Evolutionary conservation across 2,888 invertebrate species (phyloP).

Genomic region (Epiblema foenella): DNA sequence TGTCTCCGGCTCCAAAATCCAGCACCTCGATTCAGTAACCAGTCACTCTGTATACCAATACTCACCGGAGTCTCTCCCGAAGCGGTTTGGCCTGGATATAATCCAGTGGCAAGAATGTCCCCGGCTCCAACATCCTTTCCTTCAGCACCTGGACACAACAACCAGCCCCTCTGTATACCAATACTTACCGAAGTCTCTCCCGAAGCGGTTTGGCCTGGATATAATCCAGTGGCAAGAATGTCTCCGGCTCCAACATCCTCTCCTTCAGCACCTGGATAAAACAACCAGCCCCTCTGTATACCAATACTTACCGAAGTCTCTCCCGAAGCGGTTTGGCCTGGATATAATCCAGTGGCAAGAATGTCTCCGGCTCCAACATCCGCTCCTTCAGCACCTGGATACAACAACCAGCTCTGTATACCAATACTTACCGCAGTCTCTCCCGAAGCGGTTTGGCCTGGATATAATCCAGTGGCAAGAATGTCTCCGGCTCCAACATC

Average conservation of each 20-base stretch:
- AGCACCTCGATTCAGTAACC: slow-evolving; percentile 97
- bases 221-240: slow-evolving; percentile 98
- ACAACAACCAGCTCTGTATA: slow-evolving; percentile 97
- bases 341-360: slow-evolving; percentile 97
- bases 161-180: too few species aligned
- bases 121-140: slow-evolving; percentile 98
- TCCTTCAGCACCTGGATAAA: too few species aligned
- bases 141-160: slow-evolving; percentile 98
- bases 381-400: slow-evolving; percentile 98
- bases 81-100: slow-evolving; percentile 98
- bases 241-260: slow-evolving; percentile 99
- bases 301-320: slow-evolving; percentile 88
- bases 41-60: too few species aligned
- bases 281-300: too few species aligned
- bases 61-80: slow-evolving; percentile 93
- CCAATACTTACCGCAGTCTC: slow-evolving; percentile 91
- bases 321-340: slow-evolving; percentile 98
- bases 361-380: slow-evolving; percentile 99
- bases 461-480: slow-evolving; percentile 97
- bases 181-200: slow-evolving; percentile 93
- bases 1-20: slow-evolving; percentile 98
- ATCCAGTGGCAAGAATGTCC: slow-evolving; percentile 98
- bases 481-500: slow-evolving; percentile 99
- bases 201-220: slow-evolving; percentile 98
- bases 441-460: slow-evolving; percentile 98